These are phyloP conservation scores for Homarus americanus DNA, from an alignment of 1,140 invertebrate species.

Conservation along the genomic window DNA sequence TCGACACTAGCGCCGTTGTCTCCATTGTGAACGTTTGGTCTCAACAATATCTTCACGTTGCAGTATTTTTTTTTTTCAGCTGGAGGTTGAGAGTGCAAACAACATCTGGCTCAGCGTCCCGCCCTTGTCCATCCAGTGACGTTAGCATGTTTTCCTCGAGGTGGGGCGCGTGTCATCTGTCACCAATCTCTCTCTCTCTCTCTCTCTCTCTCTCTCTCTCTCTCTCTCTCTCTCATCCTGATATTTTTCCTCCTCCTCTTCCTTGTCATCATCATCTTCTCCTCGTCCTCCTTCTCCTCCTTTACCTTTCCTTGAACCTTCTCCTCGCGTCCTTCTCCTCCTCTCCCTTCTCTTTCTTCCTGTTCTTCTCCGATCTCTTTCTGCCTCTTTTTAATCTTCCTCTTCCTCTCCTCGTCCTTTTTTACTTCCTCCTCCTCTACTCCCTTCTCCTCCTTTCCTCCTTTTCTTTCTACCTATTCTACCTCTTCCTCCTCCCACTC, in stretches of 20 bases:
- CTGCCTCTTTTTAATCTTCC: too few species aligned
- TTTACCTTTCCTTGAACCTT: too few species aligned
- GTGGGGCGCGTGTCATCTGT: not conserved
- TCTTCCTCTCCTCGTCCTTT: too few species aligned
- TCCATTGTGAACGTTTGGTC: not conserved
- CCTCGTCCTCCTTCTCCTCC: too few species aligned
- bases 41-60: not conserved
- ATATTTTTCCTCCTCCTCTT: not conserved
- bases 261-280: not conserved
- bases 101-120: not conserved
- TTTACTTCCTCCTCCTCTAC: too few species aligned
- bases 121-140: not conserved
- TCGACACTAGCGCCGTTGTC: too few species aligned
- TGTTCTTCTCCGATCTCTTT: too few species aligned
- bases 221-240: not conserved
- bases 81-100: not conserved
- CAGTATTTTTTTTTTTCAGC: not conserved
- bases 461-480: not conserved
- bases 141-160: not conserved
- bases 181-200: not conserved
- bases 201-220: not conserved
- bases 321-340: too few species aligned
- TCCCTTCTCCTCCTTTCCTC: not conserved
- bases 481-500: not conserved
- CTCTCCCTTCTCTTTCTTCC: too few species aligned